Percentiles rank a stretch among this genome's conserved stretches.
These are phyloP conservation scores for Rapana venosa DNA, from an alignment of 2,888 invertebrate genomes.

Conservation along the genomic window DNA sequence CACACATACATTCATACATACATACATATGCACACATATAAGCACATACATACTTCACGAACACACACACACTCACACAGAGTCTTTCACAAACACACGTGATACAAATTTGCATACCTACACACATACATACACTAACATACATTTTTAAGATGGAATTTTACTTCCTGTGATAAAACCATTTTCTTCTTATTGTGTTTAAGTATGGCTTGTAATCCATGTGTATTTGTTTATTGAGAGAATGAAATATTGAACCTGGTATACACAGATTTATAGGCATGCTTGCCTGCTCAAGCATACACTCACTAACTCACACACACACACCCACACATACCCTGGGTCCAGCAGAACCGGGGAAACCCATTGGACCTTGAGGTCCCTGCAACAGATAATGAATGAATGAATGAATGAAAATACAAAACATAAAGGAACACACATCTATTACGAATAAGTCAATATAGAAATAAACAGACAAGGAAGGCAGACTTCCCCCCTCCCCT, in stretches of 20 bases:
- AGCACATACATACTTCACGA: neutral
- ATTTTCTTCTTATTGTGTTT: too few relatives aligned
- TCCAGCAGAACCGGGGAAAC: constrained; percentile 58
- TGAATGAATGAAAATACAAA: neutral
- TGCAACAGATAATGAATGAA: constrained; percentile 41
- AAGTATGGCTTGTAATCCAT: too few relatives aligned
- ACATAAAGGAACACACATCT: neutral
- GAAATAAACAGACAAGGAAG: neutral
- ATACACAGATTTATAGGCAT: too few relatives aligned
- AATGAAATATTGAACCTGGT: too few relatives aligned
- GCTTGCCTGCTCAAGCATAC: too few relatives aligned
- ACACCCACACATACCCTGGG: constrained; percentile 53
- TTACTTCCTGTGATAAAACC: too few relatives aligned
- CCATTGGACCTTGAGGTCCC: constrained; percentile 71
- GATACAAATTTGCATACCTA: constrained; percentile 8
- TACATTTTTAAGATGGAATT: neutral
- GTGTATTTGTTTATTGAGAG: too few relatives aligned
- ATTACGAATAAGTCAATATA: neutral
- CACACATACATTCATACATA: too few relatives aligned
- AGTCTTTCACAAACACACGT: constrained; percentile 24
- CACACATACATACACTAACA: constrained; percentile 4
- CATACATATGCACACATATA: too few relatives aligned
- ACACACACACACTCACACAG: constrained; percentile 21
- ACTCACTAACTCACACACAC: neutral
- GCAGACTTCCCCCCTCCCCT: too few relatives aligned